phyloP scores from a whole-genome alignment of 2,797 vertebrate genomes.

The Scleropages formosus region DNA sequence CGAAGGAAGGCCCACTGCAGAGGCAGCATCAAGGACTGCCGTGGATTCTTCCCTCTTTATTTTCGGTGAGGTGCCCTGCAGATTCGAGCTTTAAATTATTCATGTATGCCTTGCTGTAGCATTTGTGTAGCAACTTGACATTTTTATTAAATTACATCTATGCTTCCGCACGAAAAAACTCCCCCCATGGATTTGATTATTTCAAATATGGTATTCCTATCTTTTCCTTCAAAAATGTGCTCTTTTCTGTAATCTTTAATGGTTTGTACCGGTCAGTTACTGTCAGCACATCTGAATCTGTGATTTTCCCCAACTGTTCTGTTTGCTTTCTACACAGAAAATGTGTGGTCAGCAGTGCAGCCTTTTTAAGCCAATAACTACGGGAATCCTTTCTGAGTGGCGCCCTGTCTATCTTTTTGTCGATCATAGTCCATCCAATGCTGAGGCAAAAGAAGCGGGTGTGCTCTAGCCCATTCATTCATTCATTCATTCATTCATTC shows the following conservation, averaged over 20 bases:
- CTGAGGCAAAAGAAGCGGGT: too few relatives aligned
- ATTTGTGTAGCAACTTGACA: slow-evolving; percentile 67
- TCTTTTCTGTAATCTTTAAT: neutral
- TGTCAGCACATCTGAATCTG: neutral
- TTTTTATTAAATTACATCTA: slow-evolving; percentile 67
- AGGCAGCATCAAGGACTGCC: slow-evolving; percentile 37
- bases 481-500: too few relatives aligned
- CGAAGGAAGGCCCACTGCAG: slow-evolving; percentile 36
- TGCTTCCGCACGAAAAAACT: slow-evolving; percentile 18
- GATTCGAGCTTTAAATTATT: slow-evolving; percentile 70
- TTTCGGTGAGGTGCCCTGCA: slow-evolving; percentile 30
- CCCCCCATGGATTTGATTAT: slow-evolving; percentile 3
- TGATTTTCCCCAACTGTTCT: slow-evolving; percentile 25
- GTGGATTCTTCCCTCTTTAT: slow-evolving; percentile 28
- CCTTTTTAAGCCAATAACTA: slow-evolving; percentile 37
- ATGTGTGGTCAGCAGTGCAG: slow-evolving; percentile 41
- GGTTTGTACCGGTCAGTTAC: neutral
- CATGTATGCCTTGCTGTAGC: slow-evolving; percentile 60
- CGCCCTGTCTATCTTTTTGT: too few relatives aligned
- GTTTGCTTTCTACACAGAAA: slow-evolving; percentile 26
- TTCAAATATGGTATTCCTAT: slow-evolving; percentile 2
- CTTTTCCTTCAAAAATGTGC: neutral
- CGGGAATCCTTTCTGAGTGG: too few relatives aligned
- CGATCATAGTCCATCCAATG: too few relatives aligned
- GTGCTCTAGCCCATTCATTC: too few relatives aligned